Evolutionary conservation across 37 sponge, comb jelly and placozoan genomes (phyloP), one percentile per base, ranked within the genome.

Genomic region (Diacarnus erythraeanus): DNA sequence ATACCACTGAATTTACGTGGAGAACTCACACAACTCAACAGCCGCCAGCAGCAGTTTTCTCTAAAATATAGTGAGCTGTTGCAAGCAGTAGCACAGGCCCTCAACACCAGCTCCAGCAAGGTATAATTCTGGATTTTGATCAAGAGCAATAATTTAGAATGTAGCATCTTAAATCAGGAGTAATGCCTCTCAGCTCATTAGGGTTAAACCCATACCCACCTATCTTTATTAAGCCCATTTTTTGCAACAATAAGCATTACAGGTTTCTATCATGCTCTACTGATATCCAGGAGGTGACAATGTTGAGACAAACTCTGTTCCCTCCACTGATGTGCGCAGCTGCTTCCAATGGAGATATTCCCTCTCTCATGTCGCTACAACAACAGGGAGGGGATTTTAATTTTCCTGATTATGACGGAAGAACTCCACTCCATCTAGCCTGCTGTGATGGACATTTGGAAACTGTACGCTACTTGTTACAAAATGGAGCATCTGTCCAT

Each of bases 371-470:
- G 12, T 44, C 76, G 8, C 79, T 91, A 6, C 26, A 41, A 6
- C 4, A 84, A 25, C 79, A 95, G 90, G 89, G 90, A 35, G 96
- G 83, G 3, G 85, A 88, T 59, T 75, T 97, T 38, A 90, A 80
- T 59, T 38, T 66, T 21, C 80, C 90, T 4, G 92, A 97, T 67
- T 97, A 97, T 56, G 90, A 89, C 44, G 72, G 85, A 21, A 82
- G 92, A 23, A 97, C 92, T 23, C 92, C 97, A 27, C 94, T 97
- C 0, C 97, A 97, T 59, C 26, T 93, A 26, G 97, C 97, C 22
- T 83, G 78, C 42, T 67, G 84, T 40, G 87, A 91, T 64, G 97
- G 97, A 0, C 86, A 88, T 60, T 39, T 75, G 36, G 86, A 88
- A 29, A 79, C 84, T 35, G 97, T 94, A 3, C 59, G 81, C 41